Evolutionary conservation across 2,797 vertebrate species (phyloP), one percentile per base, ranked within the genome.

Genomic region (Ibycter americanus): DNA sequence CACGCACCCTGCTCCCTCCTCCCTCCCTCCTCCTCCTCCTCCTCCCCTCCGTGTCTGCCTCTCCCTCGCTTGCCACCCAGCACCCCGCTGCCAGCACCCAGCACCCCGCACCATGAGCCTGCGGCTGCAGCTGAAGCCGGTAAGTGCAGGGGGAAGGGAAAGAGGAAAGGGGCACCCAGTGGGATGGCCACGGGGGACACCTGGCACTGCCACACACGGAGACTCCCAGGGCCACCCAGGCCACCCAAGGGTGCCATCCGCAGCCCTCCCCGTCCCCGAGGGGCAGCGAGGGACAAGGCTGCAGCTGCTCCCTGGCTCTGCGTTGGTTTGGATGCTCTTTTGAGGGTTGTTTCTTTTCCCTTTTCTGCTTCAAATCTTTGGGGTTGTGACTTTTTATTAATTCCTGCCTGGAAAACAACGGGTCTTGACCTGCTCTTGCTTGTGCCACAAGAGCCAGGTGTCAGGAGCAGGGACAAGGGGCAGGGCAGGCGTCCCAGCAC

Each of bases 111-210:
- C 93, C 98, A 98, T 98, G 98, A 99, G 98, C 97, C 97, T 98
- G 97, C 95, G 94, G 96, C 96, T 98, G 68, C 98, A 96, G 98
- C 98, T 98, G 76, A 98, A 98, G 96, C 98, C 98, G 59, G 98
- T 98, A 97, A 98, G 98, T 98, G 97, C 82, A 46, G 65, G 38
- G 72, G 59, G 7, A 55, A 44, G 27, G 59, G 54, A 27, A 31
- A 36, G 10, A 36, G 38, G 59, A n/a, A 90, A 76, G 23, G 44
- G 22, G 14, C 44, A 86, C 40, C 80, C 76, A 27, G 26, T 0
- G 2, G 23, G 8, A 51, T 77, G 8, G 1, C 38, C 38, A 40
- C 0, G 0, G 62, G 16, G 14, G n/a, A 2, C 32, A 67, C 26
- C 38, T 2, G 0, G 44, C 70, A 46, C 65, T 91, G 87, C 32